phyloP scores from a whole-genome alignment of 2,797 vertebrate species.

The Lophotriccus pileatus region DNA sequence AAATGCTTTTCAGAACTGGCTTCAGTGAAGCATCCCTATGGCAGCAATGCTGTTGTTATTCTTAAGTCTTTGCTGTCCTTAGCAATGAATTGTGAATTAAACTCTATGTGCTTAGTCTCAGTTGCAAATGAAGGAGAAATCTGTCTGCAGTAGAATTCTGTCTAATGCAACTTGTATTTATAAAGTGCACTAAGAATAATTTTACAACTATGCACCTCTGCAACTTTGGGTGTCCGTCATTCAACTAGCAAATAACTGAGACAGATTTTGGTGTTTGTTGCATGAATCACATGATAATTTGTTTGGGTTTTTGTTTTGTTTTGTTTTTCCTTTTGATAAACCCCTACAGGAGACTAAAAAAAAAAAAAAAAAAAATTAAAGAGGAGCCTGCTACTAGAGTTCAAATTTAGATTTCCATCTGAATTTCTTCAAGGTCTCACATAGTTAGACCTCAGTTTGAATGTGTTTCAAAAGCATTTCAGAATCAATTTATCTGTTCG shows the following conservation, averaged over 20 bases:
- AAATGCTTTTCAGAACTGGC: background rate
- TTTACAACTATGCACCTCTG: background rate
- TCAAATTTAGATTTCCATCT: background rate
- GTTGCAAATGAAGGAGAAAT: background rate
- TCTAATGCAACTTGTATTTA: background rate
- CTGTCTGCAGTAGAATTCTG: background rate
- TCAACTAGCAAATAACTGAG: background rate
- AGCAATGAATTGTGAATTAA: background rate
- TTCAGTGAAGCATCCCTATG: rapidly evolving
- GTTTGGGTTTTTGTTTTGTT: too few species aligned
- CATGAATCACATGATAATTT: background rate
- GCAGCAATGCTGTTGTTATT: background rate
- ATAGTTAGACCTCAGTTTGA: background rate
- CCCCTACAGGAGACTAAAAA: background rate
- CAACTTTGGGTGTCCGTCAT: background rate
- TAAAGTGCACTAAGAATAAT: background rate
- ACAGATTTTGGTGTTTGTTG: background rate
- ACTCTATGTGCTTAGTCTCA: background rate
- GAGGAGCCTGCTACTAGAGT: rapidly evolving
- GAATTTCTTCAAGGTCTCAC: background rate
- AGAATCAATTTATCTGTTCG: background rate
- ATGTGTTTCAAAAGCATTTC: background rate
- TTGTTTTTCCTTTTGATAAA: too few species aligned
- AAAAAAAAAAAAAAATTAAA: background rate
- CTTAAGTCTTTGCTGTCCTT: background rate